Base-by-base conservation (phyloP, 2,113 vertebrate genomes). In the Microcebus jonahi region DNA sequence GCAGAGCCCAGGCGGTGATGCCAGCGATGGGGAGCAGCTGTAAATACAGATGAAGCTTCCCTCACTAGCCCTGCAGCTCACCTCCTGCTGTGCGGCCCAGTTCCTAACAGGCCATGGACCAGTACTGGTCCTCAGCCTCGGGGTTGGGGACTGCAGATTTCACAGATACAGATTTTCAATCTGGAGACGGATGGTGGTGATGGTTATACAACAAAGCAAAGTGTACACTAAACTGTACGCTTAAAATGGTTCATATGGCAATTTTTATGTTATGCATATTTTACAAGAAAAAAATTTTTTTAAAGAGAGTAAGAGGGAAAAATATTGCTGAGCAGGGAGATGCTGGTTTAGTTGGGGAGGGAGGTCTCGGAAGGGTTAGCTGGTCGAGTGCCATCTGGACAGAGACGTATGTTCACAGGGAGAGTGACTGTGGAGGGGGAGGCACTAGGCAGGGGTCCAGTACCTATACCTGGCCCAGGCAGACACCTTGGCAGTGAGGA, bases 361-460 rank as follows among this genome's bases (percentile, higher is more conserved):
- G 59, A 61, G 59, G 23, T 61, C 29, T 68, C 80, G 20, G 29
- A 94, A 84, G 39, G 25, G 45, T 50, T 88, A 70, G 25, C 3
- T 20, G 77, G 71, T 36, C 18, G 12, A 88, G 21, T 6, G 67
- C 73, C 57, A 34, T 77, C 80, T 3, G 23, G 89, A 65, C 14
- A 42, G 39, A 92, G 53, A 95, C 29, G 36, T 31, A 39, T 36
- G 10, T 53, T 90, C 23, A 50, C 36, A 55, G 61, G 55, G 10
- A 42, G 15, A 77, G 63, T 34, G 63, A 50, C 34, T 11, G 20
- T 42, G 34, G 48, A 87, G 36, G 2, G 34, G 15, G n/a, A 2
- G 12, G 11, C 17, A 75, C 8, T 0, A 17, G 42, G n/a, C 39
- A 7, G 5, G 39, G 3, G 1, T 6, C n/a, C 10, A 36, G 84